Evolutionary conservation across 2,888 invertebrate species (phyloP).

Genomic region (Aphodius granarius): DNA sequence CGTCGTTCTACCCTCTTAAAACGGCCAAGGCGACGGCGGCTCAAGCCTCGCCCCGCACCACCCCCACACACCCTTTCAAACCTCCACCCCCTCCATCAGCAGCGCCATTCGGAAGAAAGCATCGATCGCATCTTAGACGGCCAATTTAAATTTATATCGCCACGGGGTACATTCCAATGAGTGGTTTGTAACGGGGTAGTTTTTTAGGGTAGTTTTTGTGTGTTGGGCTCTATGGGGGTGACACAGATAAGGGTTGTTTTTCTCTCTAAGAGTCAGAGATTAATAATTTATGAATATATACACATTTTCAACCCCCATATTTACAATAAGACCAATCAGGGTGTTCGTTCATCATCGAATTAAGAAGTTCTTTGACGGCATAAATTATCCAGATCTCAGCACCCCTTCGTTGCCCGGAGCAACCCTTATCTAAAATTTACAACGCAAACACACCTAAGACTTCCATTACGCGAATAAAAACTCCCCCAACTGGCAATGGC

Average conservation of each 20-base stretch:
- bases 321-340: background rate
- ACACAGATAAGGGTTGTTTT: too few species aligned
- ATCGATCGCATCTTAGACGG: slow-evolving; percentile 29
- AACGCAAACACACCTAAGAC: background rate
- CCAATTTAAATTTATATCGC: slow-evolving; percentile 26
- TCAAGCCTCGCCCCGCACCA: background rate
- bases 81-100: slow-evolving; percentile 7
- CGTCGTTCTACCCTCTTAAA: background rate
- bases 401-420: background rate
- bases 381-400: background rate
- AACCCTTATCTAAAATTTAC: background rate
- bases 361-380: background rate
- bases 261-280: too few species aligned
- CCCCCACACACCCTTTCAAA: background rate
- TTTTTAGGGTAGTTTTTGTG: background rate
- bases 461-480: background rate
- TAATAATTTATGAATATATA: too few species aligned
- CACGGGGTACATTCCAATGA: background rate
- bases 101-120: slow-evolving; percentile 26
- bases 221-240: too few species aligned
- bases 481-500: background rate
- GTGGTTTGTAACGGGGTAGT: background rate
- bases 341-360: background rate
- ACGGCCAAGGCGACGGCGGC: background rate
- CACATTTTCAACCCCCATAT: background rate